Evolutionary conservation across 2,888 invertebrate species (phyloP), one percentile per base, ranked within the genome.

Genomic region (Caenorhabditis panamensis): DNA sequence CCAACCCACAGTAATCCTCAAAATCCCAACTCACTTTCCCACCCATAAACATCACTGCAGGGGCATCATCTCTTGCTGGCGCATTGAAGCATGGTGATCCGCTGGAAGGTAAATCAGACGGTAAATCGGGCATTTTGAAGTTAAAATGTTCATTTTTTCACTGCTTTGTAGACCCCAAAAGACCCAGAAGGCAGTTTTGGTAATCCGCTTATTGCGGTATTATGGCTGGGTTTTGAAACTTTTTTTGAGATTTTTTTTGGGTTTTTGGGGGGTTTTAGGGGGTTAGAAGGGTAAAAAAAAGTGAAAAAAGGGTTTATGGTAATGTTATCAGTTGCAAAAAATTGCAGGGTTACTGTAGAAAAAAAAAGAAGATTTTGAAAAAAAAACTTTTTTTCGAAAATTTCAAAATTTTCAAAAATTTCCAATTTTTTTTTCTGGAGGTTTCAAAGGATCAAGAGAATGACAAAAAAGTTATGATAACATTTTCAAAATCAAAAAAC

Each of bases 41-140:
- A 0, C 84, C 83, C 62, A 84, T 84, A 20, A 84, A 86, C 37
- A 84, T 78, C 2, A 86, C 86, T 16, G 83, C 78, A 5, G 86
- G 83, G 2, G 81, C 77, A 2, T 79, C 82, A 13, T 84, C 84
- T 9, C 82, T 51, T 3, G 82, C 68, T 9, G 84, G 79, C 2
- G 73, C 73, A 36, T 85, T 85, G 82, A 86, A 86, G 44, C 85
- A 85, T 6, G 86, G 86, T 9, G 85, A 85, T 20, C 82, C 78
- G 53, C 85, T 86, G 82, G 44, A n/a, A n/a, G n/a, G n/a, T n/a
- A n/a, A 78, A 79, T 8, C 1, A 31, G n/a, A n/a, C n/a, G 31
- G 31, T 6, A 31, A 6, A 6, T 31, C 31, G 4, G 31, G 31
- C 31, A 31, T 31, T 31, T 49, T 49, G 20, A n/a, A n/a, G n/a